Evolutionary conservation across 1,140 invertebrate species (phyloP).

Genomic region (Lordiphosa clarofinis): DNA sequence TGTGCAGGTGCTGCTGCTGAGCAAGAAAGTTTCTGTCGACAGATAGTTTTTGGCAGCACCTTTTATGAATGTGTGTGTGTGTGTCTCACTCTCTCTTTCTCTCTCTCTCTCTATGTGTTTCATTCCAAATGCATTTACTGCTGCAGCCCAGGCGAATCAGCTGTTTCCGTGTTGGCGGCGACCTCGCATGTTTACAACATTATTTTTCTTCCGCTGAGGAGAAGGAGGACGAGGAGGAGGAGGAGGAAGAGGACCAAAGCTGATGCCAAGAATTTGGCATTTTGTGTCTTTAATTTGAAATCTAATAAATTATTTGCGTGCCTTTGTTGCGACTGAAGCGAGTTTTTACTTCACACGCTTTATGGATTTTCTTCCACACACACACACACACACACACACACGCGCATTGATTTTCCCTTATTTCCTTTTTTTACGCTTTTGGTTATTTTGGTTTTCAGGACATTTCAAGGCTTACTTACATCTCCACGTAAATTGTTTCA

Average conservation of each 20-base stretch:
- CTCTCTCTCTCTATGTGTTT: slow-evolving; percentile 3
- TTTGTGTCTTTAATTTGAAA: slow-evolving; percentile 50
- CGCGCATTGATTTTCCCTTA: slow-evolving; percentile 67
- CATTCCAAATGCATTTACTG: slow-evolving; percentile 15
- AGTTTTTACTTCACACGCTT: slow-evolving; percentile 55
- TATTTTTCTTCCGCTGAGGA: slow-evolving; percentile 7
- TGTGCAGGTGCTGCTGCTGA: slow-evolving; percentile 2
- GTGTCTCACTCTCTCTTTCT: slow-evolving; percentile 5
- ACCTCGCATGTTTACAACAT: slow-evolving; percentile 68
- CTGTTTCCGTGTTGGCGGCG: slow-evolving; percentile 46
- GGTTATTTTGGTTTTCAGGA: slow-evolving; percentile 25
- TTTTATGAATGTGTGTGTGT: slow-evolving; percentile 7
- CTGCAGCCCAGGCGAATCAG: slow-evolving; percentile 39
- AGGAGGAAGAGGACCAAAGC: neutral
- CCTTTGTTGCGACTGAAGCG: slow-evolving; percentile 37
- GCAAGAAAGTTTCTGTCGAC: slow-evolving; percentile 39
- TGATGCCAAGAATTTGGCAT: slow-evolving; percentile 28
- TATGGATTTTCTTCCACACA: slow-evolving; percentile 60
- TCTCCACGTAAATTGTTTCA: slow-evolving; percentile 52
- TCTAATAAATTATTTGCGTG: slow-evolving; percentile 50
- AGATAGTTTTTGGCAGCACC: slow-evolving; percentile 49
- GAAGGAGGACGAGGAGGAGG: too few relatives aligned
- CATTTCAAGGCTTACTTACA: slow-evolving; percentile 66
- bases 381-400: slow-evolving; percentile 25
- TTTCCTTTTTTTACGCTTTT: slow-evolving; percentile 22